phyloP scores from a whole-genome alignment of 2,888 invertebrate species.

The Lepidonotus clava region DNA sequence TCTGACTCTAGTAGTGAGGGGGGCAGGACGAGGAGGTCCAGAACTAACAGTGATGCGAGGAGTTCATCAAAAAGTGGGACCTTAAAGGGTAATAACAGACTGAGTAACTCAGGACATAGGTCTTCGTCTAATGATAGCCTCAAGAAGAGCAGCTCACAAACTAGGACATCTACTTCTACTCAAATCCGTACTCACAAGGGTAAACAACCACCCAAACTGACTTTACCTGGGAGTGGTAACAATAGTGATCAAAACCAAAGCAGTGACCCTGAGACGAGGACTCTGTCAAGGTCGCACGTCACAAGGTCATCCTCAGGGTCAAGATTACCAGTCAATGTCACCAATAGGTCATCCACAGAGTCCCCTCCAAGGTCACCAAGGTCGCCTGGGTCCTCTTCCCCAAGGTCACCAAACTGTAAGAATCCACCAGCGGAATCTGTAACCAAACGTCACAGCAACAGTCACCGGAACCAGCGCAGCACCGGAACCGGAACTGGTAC shows the following conservation, averaged over 20 bases:
- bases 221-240: not conserved
- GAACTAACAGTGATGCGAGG: slow-evolving; percentile 21
- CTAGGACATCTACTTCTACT: not conserved
- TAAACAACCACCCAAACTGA: slow-evolving; percentile 17
- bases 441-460: not conserved
- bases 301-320: slow-evolving; percentile 37
- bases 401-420: not conserved
- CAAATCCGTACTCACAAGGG: slow-evolving; percentile 11
- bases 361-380: slow-evolving; percentile 23
- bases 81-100: not conserved
- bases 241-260: not conserved
- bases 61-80: slow-evolving; percentile 42
- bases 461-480: not conserved
- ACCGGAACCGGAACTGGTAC: not conserved
- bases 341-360: slow-evolving; percentile 1
- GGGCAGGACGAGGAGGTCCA: not conserved
- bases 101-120: not conserved
- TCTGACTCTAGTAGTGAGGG: slow-evolving; percentile 44
- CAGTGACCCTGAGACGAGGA: slow-evolving; percentile 17
- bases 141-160: not conserved
- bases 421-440: not conserved
- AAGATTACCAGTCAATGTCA: slow-evolving; percentile 23
- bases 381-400: slow-evolving; percentile 4
- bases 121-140: slow-evolving; percentile 31
- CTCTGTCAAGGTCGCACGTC: slow-evolving; percentile 32